Evolutionary conservation across 2,797 vertebrate genomes (phyloP).

Genomic region (Sebastes matsubarae): DNA sequence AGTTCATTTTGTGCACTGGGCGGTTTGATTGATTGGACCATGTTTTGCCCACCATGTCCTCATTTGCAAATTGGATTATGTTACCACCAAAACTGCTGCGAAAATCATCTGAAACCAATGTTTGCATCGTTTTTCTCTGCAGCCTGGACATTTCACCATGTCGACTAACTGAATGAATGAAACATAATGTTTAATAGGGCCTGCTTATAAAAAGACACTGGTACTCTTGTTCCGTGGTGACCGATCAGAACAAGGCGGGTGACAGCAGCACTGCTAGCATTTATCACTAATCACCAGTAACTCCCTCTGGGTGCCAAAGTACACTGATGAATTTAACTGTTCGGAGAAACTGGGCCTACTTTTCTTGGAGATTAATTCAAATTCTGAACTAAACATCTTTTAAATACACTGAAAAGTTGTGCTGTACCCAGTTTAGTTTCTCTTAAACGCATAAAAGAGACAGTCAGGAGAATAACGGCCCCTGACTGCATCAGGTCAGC

Average conservation of each 20-base stretch:
- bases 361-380: not conserved
- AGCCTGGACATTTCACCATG: not conserved
- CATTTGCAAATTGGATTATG: not conserved
- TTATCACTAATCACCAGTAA: constrained; percentile 4
- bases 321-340: not conserved
- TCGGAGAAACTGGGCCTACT: not conserved
- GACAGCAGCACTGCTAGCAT: not conserved
- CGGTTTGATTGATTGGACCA: not conserved
- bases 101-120: not conserved
- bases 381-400: not conserved
- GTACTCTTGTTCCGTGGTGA: constrained; percentile 6
- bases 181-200: not conserved
- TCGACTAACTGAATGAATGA: not conserved
- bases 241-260: not conserved
- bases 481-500: not conserved
- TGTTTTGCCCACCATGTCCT: not conserved
- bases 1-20: not conserved
- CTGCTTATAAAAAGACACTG: not conserved
- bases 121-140: not conserved
- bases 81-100: not conserved
- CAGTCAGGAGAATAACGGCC: not conserved
- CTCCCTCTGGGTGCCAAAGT: not conserved
- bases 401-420: not conserved
- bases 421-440: not conserved
- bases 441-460: not conserved